These are phyloP conservation scores for Heliconius aoede DNA, from an alignment of 2,888 invertebrate genomes.

Conservation along the genomic window DNA sequence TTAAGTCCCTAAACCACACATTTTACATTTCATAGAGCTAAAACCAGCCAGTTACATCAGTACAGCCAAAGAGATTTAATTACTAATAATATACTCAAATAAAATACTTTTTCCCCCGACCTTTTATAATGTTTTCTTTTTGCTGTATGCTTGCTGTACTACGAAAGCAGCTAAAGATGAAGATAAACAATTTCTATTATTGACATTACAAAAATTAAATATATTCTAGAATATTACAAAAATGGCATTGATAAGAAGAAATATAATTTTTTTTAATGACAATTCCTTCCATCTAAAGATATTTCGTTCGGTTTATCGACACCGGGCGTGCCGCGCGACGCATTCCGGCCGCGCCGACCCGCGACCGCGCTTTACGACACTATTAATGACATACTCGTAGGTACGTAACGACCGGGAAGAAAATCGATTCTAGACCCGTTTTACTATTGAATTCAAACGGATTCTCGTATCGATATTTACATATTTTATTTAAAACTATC, in stretches of 20 bases:
- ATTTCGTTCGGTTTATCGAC: slow-evolving; percentile 54
- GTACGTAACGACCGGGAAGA: slow-evolving; percentile 68
- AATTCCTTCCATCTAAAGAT: slow-evolving; percentile 11
- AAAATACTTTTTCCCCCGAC: too few species aligned
- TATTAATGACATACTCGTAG: slow-evolving; percentile 69
- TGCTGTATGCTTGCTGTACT: too few species aligned
- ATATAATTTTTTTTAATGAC: background rate
- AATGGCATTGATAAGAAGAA: fast-evolving
- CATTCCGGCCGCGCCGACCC: slow-evolving; percentile 73
- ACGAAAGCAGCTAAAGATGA: too few species aligned
- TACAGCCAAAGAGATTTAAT: too few species aligned
- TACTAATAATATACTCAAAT: too few species aligned
- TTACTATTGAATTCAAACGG: slow-evolving; percentile 37
- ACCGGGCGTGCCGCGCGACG: slow-evolving; percentile 69
- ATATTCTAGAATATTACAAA: background rate
- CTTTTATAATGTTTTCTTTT: too few species aligned
- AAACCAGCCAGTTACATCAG: too few species aligned
- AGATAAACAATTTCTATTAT: too few species aligned
- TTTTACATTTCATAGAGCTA: too few species aligned
- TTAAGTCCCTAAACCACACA: too few species aligned
- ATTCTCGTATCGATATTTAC: background rate
- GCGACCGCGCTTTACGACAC: slow-evolving; percentile 69
- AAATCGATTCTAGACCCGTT: slow-evolving; percentile 74
- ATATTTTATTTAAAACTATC: background rate
- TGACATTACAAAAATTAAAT: background rate